These are phyloP conservation scores for Tholera decimalis DNA, from an alignment of 2,888 invertebrate genomes.

Conservation along the genomic window DNA sequence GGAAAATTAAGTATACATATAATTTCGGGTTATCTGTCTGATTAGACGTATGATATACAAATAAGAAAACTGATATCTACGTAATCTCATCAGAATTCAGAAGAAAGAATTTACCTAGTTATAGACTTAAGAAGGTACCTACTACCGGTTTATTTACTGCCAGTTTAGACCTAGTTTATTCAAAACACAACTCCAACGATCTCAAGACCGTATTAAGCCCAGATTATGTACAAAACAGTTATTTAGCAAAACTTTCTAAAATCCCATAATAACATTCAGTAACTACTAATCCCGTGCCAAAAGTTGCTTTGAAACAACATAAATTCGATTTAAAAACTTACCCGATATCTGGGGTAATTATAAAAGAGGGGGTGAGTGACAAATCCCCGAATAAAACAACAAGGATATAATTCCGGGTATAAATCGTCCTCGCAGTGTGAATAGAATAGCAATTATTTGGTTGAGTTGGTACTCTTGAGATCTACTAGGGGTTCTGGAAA, in stretches of 20 bases:
- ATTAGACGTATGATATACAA: not conserved
- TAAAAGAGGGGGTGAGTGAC: slow-evolving; percentile 89
- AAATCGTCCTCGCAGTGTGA: slow-evolving; percentile 90
- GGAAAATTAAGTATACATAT: not conserved
- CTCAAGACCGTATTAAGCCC: slow-evolving; percentile 65
- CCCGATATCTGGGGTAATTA: slow-evolving; percentile 89
- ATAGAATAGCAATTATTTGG: slow-evolving; percentile 92
- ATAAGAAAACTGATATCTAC: not conserved
- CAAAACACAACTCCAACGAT: slow-evolving; percentile 35
- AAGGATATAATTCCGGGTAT: slow-evolving; percentile 90
- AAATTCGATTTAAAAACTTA: slow-evolving; percentile 88
- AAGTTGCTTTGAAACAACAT: slow-evolving; percentile 76
- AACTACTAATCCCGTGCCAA: slow-evolving; percentile 77
- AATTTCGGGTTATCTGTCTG: not conserved
- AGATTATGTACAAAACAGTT: slow-evolving; percentile 66
- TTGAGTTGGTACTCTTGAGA: slow-evolving; percentile 84
- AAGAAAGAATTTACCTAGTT: not conserved
- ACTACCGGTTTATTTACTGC: slow-evolving; percentile 5
- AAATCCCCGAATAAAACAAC: slow-evolving; percentile 91
- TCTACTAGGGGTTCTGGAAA: slow-evolving; percentile 64
- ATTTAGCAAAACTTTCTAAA: slow-evolving; percentile 69
- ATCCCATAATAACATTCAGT: slow-evolving; percentile 78
- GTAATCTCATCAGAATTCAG: not conserved
- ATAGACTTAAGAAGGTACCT: too few relatives aligned
- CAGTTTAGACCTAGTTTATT: slow-evolving; percentile 39